Percentiles rank a stretch among this genome's conserved stretches.
phyloP scores from a whole-genome alignment of 1,140 invertebrate species.

The Brachionus paranguensis region DNA sequence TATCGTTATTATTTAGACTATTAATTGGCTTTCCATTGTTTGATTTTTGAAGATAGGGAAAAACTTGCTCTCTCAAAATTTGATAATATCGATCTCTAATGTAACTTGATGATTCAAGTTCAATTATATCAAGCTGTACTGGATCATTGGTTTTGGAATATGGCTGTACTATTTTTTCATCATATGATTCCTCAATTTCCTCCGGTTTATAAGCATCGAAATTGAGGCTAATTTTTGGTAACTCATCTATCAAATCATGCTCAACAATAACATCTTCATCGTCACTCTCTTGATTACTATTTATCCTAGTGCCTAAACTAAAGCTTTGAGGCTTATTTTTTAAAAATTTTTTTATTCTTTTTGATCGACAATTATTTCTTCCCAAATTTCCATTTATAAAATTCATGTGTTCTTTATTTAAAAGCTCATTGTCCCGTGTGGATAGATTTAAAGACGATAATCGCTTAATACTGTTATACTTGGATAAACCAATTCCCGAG shows the following conservation, averaged over 20 bases:
- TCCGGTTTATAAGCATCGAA: slow-evolving; percentile 1
- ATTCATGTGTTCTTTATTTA: slow-evolving; percentile 5
- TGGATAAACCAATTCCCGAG: background rate
- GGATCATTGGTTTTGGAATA: background rate
- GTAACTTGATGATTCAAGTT: slow-evolving; percentile 15
- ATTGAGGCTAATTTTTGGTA: background rate
- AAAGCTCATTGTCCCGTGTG: background rate
- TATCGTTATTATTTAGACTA: slow-evolving; percentile 32
- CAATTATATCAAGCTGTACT: background rate
- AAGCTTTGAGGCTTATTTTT: background rate
- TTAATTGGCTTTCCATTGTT: background rate
- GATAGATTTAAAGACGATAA: background rate
- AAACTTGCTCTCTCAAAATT: slow-evolving; percentile 33
- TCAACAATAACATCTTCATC: background rate
- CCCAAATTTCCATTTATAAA: slow-evolving; percentile 1
- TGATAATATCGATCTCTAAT: slow-evolving; percentile 38
- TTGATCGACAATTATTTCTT: background rate
- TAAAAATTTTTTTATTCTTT: background rate
- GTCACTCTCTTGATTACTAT: slow-evolving; percentile 4
- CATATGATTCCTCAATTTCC: background rate
- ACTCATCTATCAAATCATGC: background rate
- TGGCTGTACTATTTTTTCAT: background rate
- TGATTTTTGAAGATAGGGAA: slow-evolving; percentile 34
- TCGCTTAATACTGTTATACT: background rate
- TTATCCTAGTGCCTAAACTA: background rate